A percentile compares a stretch with the other conserved stretches of the same genome.
phyloP scores from a whole-genome alignment of 1,140 invertebrate genomes.

The Drosophila carrolli region DNA sequence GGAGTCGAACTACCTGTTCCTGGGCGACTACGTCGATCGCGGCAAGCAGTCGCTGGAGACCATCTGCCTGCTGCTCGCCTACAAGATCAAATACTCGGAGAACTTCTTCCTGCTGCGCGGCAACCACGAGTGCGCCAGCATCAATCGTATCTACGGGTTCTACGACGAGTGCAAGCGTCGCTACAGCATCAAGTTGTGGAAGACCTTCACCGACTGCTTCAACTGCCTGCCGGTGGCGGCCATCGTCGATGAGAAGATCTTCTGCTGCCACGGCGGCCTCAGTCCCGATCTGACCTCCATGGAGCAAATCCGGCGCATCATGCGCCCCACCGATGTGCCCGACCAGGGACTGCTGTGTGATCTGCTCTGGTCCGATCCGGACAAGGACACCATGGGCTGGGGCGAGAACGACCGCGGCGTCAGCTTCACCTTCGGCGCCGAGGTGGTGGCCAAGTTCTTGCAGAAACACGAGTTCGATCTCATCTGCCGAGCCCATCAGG shows the following conservation, averaged over 20 bases:
- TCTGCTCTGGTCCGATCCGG: slow-evolving; percentile 98
- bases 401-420: slow-evolving; percentile 98
- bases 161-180: slow-evolving; percentile 98
- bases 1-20: slow-evolving; percentile 99
- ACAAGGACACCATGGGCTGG: slow-evolving; percentile 96
- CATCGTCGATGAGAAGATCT: slow-evolving; percentile 99
- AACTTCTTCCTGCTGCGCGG: slow-evolving; percentile 95
- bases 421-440: slow-evolving; percentile 97
- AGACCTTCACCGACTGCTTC: slow-evolving; percentile 99
- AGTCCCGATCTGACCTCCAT: slow-evolving; percentile 95
- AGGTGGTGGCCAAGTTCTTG: slow-evolving; percentile 96
- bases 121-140: slow-evolving; percentile 95
- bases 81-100: slow-evolving; percentile 97
- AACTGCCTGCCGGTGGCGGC: slow-evolving; percentile 99
- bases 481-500: slow-evolving; percentile 98
- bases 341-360: slow-evolving; percentile 98
- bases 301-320: slow-evolving; percentile 96
- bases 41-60: slow-evolving; percentile 95
- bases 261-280: slow-evolving; percentile 98
- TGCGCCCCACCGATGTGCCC: slow-evolving; percentile 96
- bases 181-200: slow-evolving; percentile 99
- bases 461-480: slow-evolving; percentile 98
- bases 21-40: slow-evolving; percentile 95
- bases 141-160: slow-evolving; percentile 98
- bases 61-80: slow-evolving; percentile 96